Base-by-base conservation (phyloP, 2,888 invertebrate species). In the Tenthredo livida region DNA sequence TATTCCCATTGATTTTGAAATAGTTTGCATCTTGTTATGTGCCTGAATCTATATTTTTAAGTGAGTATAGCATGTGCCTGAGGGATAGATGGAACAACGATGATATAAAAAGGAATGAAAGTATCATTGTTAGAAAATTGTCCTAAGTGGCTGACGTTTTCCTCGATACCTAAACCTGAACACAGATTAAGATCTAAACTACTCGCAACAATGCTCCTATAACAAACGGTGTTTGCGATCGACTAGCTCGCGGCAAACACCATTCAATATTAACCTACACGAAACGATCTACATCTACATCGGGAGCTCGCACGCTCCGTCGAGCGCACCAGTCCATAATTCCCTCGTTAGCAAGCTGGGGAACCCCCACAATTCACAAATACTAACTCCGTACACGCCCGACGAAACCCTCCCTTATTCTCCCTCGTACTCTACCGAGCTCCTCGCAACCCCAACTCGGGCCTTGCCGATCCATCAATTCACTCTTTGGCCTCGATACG, bases 91-190 rank as follows among this genome's bases (percentile, higher is more conserved):
- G 47, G 12, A 47, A 12, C 3, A 12, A 12, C 15, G 15, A 37
- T 73, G 12, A 43, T 43, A 73, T 2, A 21, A 21, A 73, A 43
- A 73, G 43, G 12, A 77, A 54, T 33, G n/a, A 40, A 43, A 73
- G 77, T 37, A 80, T 58, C 61, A 80, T 80, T 80, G 80, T 80
- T 61, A 80, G n/a, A 61, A 80, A 80, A 80, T 80, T 61, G 80
- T 80, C 61, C 80, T 80, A 80, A 80, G 80, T 80, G 80, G 80
- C 21, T n/a, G 33, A 80, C 21, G 40, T 61, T 80, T 61, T 80
- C 40, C 80, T 61, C 37, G n/a, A 80, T 33, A 54, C 54, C 77
- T n/a, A n/a, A n/a, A n/a, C n/a, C 29, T 77, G 33, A 21, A 58
- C 29, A 78, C n/a, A 78, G 58, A 78, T 80, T 80, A 80, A 80